Conservation (phyloP, 2,888 invertebrate species). For the Linyphia triangularis region DNA sequence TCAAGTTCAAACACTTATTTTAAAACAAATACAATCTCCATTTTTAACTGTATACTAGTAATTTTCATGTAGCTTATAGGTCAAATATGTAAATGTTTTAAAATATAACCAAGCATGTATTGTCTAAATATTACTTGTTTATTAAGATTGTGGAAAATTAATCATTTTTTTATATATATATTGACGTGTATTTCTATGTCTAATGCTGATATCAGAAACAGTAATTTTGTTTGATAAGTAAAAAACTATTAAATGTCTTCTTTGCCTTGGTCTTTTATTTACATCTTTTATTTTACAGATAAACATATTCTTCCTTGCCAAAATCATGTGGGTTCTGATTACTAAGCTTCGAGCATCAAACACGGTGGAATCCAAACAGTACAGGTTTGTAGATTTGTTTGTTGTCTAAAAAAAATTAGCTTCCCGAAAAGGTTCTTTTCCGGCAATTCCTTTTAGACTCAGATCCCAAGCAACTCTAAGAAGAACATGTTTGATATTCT, state of each 20-base stretch:
- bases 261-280: not conserved
- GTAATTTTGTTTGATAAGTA: not conserved
- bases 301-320: conserved; percentile 80
- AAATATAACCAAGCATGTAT: too few species aligned
- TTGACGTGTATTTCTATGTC: too few species aligned
- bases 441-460: not conserved
- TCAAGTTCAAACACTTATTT: too few species aligned
- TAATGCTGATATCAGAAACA: too few species aligned
- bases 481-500: conserved; percentile 15
- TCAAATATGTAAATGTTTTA: too few species aligned
- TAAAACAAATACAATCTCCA: too few species aligned
- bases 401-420: not conserved
- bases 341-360: conserved; percentile 95
- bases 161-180: too few species aligned
- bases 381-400: conserved; percentile 78
- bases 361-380: conserved; percentile 92
- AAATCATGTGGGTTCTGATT: conserved; percentile 88
- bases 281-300: conserved; percentile 77
- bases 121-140: too few species aligned
- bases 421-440: not conserved
- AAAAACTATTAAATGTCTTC: not conserved
- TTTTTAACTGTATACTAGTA: too few species aligned
- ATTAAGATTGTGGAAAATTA: too few species aligned
- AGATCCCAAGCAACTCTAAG: not conserved
- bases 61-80: too few species aligned